Percentiles rank a stretch among this genome's conserved stretches.
Conservation (phyloP, 1,140 invertebrate species). For the Brachionus angularis region DNA sequence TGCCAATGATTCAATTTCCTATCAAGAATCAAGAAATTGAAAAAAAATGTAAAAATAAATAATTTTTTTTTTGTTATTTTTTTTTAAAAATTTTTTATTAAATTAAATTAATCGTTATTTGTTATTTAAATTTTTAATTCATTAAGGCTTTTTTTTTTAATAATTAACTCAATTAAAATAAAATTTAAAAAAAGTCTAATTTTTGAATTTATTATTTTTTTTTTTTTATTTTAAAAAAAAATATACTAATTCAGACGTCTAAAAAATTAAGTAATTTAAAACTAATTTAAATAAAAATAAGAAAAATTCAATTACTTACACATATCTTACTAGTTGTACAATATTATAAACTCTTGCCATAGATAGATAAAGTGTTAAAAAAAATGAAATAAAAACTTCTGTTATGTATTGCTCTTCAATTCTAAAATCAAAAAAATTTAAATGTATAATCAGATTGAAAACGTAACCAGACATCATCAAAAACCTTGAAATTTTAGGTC, state of each 20-base stretch:
- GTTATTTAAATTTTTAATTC: background rate
- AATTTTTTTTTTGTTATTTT: background rate
- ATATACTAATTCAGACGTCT: no score
- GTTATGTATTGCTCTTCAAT: constrained; percentile 24
- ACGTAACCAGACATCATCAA: constrained; percentile 20
- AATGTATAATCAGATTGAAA: constrained; percentile 27
- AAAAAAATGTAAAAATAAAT: background rate
- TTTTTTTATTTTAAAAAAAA: no score
- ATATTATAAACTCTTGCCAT: constrained; percentile 40
- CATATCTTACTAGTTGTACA: constrained; percentile 4
- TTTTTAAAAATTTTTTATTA: background rate
- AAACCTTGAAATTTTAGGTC: constrained; percentile 34
- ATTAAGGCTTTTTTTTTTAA: no score
- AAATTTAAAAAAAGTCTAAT: no score
- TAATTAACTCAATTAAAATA: no score
- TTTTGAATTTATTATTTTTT: no score
- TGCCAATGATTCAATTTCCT: constrained; percentile 9
- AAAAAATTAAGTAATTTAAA: no score
- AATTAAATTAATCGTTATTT: background rate
- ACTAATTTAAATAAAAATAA: no score
- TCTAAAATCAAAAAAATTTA: constrained; percentile 25
- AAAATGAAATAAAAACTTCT: constrained; percentile 41
- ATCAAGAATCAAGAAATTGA: constrained; percentile 13
- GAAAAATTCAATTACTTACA: background rate
- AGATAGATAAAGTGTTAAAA: constrained; percentile 26